phyloP scores from a whole-genome alignment of 2,113 vertebrate genomes.

The Cyphomyrus plagiostoma region DNA sequence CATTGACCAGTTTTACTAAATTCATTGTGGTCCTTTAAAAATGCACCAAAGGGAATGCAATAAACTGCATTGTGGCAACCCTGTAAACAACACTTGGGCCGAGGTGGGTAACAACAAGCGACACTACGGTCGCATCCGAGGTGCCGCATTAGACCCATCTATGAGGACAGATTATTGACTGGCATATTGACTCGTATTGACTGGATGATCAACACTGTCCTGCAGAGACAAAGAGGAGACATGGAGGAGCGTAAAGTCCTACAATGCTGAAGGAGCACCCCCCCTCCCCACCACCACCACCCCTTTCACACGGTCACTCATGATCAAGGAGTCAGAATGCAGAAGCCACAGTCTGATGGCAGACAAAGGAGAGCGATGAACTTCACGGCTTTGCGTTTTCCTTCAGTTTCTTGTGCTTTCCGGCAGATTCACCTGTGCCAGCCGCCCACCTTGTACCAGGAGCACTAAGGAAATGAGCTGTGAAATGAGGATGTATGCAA shows the following conservation, averaged over 20 bases:
- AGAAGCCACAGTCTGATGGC: not conserved
- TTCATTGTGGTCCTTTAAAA: not conserved
- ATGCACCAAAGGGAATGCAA: not conserved
- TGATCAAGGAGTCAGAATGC: not conserved
- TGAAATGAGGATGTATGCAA: conserved; percentile 11
- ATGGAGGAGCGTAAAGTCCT: not conserved
- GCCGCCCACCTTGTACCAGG: not conserved
- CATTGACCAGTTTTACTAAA: not conserved
- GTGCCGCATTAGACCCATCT: not conserved
- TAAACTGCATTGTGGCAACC: not conserved
- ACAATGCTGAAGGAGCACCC: not conserved
- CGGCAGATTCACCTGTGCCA: not conserved
- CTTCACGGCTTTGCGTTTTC: not conserved
- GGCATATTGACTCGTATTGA: not conserved
- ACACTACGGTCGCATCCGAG: not conserved
- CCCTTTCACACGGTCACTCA: not conserved
- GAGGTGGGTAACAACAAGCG: not conserved
- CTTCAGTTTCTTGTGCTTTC: not conserved
- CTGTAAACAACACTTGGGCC: not conserved
- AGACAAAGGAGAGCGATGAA: not conserved
- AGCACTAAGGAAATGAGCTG: conserved; percentile 6
- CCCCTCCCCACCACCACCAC: not conserved
- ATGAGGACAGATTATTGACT: not conserved
- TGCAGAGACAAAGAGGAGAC: not conserved
- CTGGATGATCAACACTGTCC: not conserved